These are phyloP conservation scores for Leptobrachium leishanense DNA, from an alignment of 2,113 vertebrate species.

Conservation along the genomic window DNA sequence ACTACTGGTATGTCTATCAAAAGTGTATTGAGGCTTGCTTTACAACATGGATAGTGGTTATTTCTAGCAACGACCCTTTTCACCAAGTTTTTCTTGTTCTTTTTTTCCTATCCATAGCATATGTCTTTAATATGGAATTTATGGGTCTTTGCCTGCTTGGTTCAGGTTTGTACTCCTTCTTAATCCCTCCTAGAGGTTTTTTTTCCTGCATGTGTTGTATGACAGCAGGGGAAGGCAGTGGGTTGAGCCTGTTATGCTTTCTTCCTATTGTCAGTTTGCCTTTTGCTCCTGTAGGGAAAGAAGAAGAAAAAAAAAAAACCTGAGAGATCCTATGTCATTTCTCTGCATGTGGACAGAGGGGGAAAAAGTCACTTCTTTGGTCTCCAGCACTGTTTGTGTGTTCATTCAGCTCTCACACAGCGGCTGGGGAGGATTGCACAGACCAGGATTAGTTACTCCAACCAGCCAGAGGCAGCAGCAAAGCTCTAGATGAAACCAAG, in stretches of 20 bases:
- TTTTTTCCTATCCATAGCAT: conserved; percentile 5
- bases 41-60: conserved; percentile 46
- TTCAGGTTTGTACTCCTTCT: conserved; percentile 61
- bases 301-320: conserved; percentile 40
- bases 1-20: conserved; percentile 41
- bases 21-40: conserved; percentile 41
- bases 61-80: conserved; percentile 48
- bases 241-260: conserved; percentile 53
- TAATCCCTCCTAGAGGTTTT: conserved; percentile 63
- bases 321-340: conserved; percentile 65
- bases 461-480: conserved; percentile 56
- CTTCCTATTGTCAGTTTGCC: conserved; percentile 68
- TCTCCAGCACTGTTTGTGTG: conserved; percentile 52
- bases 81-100: conserved; percentile 35
- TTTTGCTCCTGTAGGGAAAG: conserved; percentile 56
- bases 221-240: conserved; percentile 63
- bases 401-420: conserved; percentile 59
- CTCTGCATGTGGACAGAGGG: conserved; percentile 57
- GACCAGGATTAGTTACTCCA: conserved; percentile 58
- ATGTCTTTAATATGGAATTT: conserved; percentile 57
- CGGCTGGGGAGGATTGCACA: conserved; percentile 53
- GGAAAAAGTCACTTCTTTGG: conserved; percentile 55
- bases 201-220: conserved; percentile 60
- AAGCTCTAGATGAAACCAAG: conserved; percentile 57
- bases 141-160: conserved; percentile 57